A percentile compares a stretch with the other conserved stretches of the same genome.
These are phyloP conservation scores for Intellagama lesueurii DNA, from an alignment of 2,797 vertebrate genomes.

Conservation along the genomic window DNA sequence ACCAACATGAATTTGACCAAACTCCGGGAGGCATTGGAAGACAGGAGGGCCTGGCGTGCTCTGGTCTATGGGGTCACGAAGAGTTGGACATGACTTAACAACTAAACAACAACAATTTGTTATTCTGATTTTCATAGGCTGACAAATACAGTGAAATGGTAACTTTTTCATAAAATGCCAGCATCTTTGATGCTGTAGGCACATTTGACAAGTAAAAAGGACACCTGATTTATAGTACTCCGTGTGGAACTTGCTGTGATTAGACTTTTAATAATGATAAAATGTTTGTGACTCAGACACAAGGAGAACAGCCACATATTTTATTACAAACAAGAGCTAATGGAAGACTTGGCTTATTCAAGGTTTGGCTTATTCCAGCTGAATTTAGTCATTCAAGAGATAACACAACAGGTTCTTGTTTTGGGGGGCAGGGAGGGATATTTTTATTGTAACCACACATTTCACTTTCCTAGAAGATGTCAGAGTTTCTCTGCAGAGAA, in stretches of 20 bases:
- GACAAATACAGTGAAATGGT: slow-evolving; percentile 44
- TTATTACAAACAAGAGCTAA: slow-evolving; percentile 37
- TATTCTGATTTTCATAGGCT: slow-evolving; percentile 51
- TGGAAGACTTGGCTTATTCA: slow-evolving; percentile 27
- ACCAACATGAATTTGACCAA: no score
- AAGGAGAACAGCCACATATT: slow-evolving; percentile 35
- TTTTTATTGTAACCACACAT: slow-evolving; percentile 49
- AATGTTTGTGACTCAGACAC: slow-evolving; percentile 38
- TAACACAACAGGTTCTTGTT: slow-evolving; percentile 8
- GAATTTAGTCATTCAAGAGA: slow-evolving; percentile 35
- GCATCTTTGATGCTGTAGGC: slow-evolving; percentile 43
- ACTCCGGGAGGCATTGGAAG: no score
- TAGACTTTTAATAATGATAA: slow-evolving; percentile 50
- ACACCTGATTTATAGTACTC: slow-evolving; percentile 48
- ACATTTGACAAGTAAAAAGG: slow-evolving; percentile 47
- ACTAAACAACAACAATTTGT: slow-evolving; percentile 34
- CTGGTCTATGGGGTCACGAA: no score
- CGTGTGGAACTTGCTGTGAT: slow-evolving; percentile 26
- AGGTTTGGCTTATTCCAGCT: slow-evolving; percentile 49
- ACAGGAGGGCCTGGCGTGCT: no score
- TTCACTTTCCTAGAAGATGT: slow-evolving; percentile 28
- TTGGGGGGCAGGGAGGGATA: neutral
- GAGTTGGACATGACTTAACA: no score
- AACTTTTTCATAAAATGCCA: slow-evolving; percentile 53
- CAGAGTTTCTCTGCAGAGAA: slow-evolving; percentile 41